Base-by-base conservation (phyloP, 2,797 vertebrate genomes). In the Rhincodon typus region DNA sequence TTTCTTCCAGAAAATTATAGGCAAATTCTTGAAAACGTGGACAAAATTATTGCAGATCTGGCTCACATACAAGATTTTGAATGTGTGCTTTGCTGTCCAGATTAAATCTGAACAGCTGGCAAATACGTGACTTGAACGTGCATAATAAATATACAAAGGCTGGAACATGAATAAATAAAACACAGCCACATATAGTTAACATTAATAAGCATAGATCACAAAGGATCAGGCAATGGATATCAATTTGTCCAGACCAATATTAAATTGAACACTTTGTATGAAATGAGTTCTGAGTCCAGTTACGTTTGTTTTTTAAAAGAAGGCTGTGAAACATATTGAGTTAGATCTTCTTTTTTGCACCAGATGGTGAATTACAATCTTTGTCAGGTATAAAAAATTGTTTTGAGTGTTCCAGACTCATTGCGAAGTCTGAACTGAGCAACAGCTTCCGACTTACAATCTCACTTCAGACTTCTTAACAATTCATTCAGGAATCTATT, bases 41-140 rank as follows among this genome's bases (percentile, higher is more conserved):
- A 91, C 62, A 91, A 67, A 91, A 67, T 91, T 91, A 62, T 91
- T 84, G 82, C 42, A 91, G 66, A 91, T 38, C 57, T 91, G 88
- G 62, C 62, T 0, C 23, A 34, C n/a, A 34, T 67, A n/a, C 88
- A 91, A 67, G n/a, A 38, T 66, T n/a, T 17, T 91, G 62, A 67
- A 91, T 67, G 62, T 91, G 88, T 2, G n/a, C 46, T 50, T 50
- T 50, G 46, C 30, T 91, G 88, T 67, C 57, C 57, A 91, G 62
- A 67, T 38, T 21, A 67, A 91, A 91, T 91, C 34, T 67, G 57
- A 91, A 91, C 88, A 91, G 88, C 88, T 91, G 88, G 34, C 34
- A 91, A 67, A 91, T 66, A 91, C 57, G 62, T 91, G 88, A 91
- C 88, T 67, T 67, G 88, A 91, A 91, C 57, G 88, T n/a, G n/a